Conservation (phyloP, 1,140 invertebrate genomes). For the Rhyacophila brunnea region DNA sequence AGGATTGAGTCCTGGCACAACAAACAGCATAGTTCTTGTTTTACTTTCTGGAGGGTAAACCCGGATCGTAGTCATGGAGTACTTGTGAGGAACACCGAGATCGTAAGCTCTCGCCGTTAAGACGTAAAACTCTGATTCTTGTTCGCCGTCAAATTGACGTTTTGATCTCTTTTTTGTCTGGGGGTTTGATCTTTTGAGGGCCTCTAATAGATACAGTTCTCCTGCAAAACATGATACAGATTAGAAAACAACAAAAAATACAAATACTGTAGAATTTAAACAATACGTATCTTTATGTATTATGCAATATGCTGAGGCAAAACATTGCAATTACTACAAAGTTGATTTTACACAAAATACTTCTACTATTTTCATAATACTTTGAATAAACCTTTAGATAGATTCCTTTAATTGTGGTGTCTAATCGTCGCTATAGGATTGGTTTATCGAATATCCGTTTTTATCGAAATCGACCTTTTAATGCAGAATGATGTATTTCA, state of each 20-base stretch:
- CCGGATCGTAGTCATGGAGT: constrained; percentile 62
- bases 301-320: too few relatives aligned
- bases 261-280: too few relatives aligned
- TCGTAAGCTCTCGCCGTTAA: constrained; percentile 76
- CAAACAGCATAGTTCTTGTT: constrained; percentile 72
- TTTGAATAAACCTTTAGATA: not conserved
- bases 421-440: not conserved
- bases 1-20: constrained; percentile 71
- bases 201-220: constrained; percentile 52
- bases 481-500: too few relatives aligned
- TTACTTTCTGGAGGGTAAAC: constrained; percentile 67
- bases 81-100: constrained; percentile 73
- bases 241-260: too few relatives aligned
- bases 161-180: constrained; percentile 47
- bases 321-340: too few relatives aligned
- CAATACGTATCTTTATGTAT: too few relatives aligned
- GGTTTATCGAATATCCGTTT: too few relatives aligned
- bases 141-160: constrained; percentile 45
- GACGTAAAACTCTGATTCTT: constrained; percentile 59
- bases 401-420: not conserved
- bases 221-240: too few relatives aligned
- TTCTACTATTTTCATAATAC: not conserved
- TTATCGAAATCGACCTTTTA: too few relatives aligned
- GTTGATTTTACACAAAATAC: too few relatives aligned
- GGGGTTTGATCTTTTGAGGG: constrained; percentile 50